phyloP scores from a whole-genome alignment of 2,888 invertebrate genomes.

The Erynnis tages region DNA sequence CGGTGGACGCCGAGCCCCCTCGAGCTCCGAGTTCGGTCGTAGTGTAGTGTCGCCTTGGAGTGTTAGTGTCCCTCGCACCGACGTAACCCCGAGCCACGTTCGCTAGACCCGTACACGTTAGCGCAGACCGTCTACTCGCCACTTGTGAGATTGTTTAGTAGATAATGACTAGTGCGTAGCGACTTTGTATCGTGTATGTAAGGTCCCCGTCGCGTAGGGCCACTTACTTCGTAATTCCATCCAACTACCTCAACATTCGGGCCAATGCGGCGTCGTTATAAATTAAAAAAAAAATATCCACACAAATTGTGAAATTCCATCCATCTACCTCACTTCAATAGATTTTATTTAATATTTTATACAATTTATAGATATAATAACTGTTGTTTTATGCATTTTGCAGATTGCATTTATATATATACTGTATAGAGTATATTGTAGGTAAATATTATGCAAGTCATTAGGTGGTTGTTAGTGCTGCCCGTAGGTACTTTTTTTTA shows the following conservation, averaged over 20 bases:
- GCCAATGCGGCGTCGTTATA: constrained; percentile 76
- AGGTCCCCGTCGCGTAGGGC: constrained; percentile 70
- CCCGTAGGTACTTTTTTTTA: constrained; percentile 60
- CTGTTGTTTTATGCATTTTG: constrained; percentile 82
- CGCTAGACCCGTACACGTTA: constrained; percentile 51
- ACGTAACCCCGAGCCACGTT: constrained; percentile 33
- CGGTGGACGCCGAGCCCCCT: too few species aligned
- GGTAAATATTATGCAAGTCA: constrained; percentile 76
- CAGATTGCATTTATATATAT: constrained; percentile 81
- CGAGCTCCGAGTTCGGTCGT: constrained; percentile 18
- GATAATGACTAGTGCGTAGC: constrained; percentile 68
- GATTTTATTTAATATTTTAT: constrained; percentile 83
- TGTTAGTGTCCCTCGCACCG: constrained; percentile 29
- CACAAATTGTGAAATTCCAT: constrained; percentile 85
- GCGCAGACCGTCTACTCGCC: constrained; percentile 51
- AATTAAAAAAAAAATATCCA: constrained; percentile 69
- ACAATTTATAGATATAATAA: constrained; percentile 81
- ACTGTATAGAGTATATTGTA: constrained; percentile 79
- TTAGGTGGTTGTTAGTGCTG: constrained; percentile 72
- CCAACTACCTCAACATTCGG: constrained; percentile 82
- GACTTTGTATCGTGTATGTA: constrained; percentile 69
- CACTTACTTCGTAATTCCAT: constrained; percentile 80
- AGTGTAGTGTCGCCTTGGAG: constrained; percentile 13
- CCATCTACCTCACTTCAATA: constrained; percentile 87
- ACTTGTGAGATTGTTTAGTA: constrained; percentile 62